Base-by-base conservation (phyloP, 2,888 invertebrate genomes). In the Parnassius orleans region DNA sequence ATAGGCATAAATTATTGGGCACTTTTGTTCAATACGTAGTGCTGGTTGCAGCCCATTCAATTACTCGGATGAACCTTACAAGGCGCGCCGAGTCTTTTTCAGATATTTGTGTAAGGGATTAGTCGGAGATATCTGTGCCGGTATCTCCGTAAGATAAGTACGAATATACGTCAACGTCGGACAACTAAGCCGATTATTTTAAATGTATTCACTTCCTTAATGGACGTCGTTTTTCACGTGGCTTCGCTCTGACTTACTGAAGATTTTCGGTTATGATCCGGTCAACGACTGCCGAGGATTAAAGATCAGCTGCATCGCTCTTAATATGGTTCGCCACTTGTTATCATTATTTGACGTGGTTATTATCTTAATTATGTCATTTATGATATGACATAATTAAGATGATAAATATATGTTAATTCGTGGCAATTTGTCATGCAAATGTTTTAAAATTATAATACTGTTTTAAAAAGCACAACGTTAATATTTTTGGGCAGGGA, bases 151-250 rank as follows among this genome's bases (percentile, higher is more conserved):
- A 85, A 88, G 90, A 90, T 91, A 91, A 91, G 90, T 90, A 89
- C 87, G 89, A 88, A 89, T 90, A 91, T 91, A 90, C 89, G 91
- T 91, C 91, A 91, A 91, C 91, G 91, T 91, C 90, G 86, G 86
- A 86, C 87, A 86, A 78, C 86, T 90, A 91, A 90, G 91, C 91
- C 90, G 91, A 91, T 91, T 90, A 91, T 90, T 90, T 91, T 90
- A 91, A 91, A 91, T 90, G 90, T 91, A 91, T 91, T 91, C 90
- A 91, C 91, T 90, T 90, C 90, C 90, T 87, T 91, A 91, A 91
- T 91, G 91, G 90, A 85, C 79, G 86, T 89, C 90, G 87, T 90
- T 91, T 90, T 90, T 91, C 90, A 90, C 86, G 81, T 70, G 78
- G 79, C 83, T 77, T 72, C 75, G 77, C 80, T 76, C 83, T 81